phyloP scores from a whole-genome alignment of 2,113 vertebrate genomes.

The Prolemur simus region DNA sequence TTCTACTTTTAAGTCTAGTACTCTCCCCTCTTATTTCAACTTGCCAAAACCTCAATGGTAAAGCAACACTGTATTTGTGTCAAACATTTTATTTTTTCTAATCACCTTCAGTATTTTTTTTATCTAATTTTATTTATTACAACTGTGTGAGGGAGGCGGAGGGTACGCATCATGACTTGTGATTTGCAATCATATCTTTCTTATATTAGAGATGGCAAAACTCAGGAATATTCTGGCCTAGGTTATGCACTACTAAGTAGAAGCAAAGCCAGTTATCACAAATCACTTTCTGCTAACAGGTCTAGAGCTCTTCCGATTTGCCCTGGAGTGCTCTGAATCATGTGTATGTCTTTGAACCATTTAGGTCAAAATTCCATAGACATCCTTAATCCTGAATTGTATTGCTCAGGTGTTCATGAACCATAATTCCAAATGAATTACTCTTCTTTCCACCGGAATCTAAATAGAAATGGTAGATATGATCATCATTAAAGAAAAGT shows the following conservation, averaged over 20 bases:
- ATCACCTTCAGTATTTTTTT: not conserved
- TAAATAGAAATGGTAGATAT: not conserved
- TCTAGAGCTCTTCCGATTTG: not conserved
- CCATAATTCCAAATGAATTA: not conserved
- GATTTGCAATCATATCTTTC: not conserved
- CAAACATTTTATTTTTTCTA: constrained; percentile 4
- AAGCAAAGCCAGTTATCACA: not conserved
- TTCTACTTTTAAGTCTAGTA: not conserved
- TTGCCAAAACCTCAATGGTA: not conserved
- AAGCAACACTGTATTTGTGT: not conserved
- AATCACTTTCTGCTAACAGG: not conserved
- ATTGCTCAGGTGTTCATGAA: not conserved
- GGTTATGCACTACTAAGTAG: not conserved
- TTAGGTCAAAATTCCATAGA: not conserved
- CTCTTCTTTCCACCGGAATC: not conserved
- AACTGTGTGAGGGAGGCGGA: not conserved
- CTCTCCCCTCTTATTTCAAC: not conserved
- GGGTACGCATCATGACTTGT: not conserved
- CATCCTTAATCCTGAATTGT: not conserved
- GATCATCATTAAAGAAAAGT: not conserved
- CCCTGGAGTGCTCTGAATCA: not conserved
- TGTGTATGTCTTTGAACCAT: not conserved
- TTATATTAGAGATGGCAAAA: not conserved
- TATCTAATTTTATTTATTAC: not conserved
- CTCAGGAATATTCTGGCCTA: not conserved